Evolutionary conservation across 2,113 vertebrate species (phyloP).

Genomic region (Melanotaenia duboulayi): DNA sequence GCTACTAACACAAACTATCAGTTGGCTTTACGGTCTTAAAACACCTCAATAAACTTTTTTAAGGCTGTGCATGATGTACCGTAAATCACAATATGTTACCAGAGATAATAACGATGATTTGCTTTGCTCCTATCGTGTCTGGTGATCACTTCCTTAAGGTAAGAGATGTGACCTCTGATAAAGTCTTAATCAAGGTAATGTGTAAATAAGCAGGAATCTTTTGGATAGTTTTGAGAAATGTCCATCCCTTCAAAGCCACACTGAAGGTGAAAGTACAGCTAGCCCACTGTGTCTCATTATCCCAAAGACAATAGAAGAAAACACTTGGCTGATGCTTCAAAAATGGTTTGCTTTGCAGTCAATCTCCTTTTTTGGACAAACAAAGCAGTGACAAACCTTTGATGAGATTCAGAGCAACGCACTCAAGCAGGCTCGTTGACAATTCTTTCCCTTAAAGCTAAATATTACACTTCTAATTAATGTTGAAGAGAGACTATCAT

Average conservation of each 20-base stretch:
- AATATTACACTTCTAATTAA: conserved; percentile 66
- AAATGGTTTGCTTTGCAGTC: conserved; percentile 47
- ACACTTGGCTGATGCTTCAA: conserved; percentile 32
- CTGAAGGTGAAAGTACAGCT: conserved; percentile 74
- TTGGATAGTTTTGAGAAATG: conserved; percentile 72
- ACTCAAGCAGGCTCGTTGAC: conserved; percentile 58
- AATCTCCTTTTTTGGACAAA: conserved; percentile 35
- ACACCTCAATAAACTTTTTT: conserved; percentile 49
- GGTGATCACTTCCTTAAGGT: conserved; percentile 63
- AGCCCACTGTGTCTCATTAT: conserved; percentile 36
- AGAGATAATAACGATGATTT: conserved; percentile 73
- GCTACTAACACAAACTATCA: conserved; percentile 51
- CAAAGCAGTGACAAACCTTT: conserved; percentile 44
- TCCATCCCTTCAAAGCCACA: conserved; percentile 37
- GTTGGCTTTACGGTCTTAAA: conserved; percentile 59
- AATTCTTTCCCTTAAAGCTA: conserved; percentile 62
- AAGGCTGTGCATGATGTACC: conserved; percentile 19
- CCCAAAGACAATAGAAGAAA: conserved; percentile 42
- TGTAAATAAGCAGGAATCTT: conserved; percentile 69
- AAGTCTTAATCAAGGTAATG: conserved; percentile 78
- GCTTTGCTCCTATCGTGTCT: conserved; percentile 61
- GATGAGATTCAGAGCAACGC: conserved; percentile 55
- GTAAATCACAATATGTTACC: conserved; percentile 56
- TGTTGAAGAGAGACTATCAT: conserved; percentile 48
- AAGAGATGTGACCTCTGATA: conserved; percentile 77